phyloP scores from a whole-genome alignment of 1,140 invertebrate genomes.

The Bombus ignitus region DNA sequence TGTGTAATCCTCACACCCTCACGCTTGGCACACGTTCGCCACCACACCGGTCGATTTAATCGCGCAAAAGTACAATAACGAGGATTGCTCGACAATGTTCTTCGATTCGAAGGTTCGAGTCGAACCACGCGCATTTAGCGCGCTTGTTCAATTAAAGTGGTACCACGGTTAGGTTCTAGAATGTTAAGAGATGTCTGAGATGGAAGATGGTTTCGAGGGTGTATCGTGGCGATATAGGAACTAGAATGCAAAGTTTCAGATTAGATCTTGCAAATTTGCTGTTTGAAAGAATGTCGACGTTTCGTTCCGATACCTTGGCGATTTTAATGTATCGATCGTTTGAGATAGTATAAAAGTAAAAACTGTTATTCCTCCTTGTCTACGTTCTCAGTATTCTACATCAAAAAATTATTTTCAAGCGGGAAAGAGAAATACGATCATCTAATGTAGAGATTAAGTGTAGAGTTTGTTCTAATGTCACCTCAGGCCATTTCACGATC shows the following conservation, averaged over 20 bases:
- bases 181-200: background rate
- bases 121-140: background rate
- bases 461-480: background rate
- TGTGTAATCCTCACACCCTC: background rate
- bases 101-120: background rate
- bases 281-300: too few species aligned
- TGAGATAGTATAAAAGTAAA: too few species aligned
- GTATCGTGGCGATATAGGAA: too few species aligned
- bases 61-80: background rate
- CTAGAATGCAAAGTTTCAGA: too few species aligned
- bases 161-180: background rate
- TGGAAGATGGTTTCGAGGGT: too few species aligned
- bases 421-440: background rate
- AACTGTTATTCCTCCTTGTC: too few species aligned
- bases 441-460: background rate
- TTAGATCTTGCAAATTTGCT: too few species aligned
- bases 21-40: background rate
- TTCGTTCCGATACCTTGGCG: too few species aligned
- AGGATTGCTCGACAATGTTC: constrained; percentile 20
- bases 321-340: too few species aligned
- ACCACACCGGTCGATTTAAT: background rate
- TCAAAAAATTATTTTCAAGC: background rate
- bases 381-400: background rate
- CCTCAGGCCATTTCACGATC: too few species aligned
- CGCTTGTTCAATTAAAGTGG: constrained; percentile 21